Base-by-base conservation (phyloP, 2,888 invertebrate species). In the Brachypalpus laphriformis region DNA sequence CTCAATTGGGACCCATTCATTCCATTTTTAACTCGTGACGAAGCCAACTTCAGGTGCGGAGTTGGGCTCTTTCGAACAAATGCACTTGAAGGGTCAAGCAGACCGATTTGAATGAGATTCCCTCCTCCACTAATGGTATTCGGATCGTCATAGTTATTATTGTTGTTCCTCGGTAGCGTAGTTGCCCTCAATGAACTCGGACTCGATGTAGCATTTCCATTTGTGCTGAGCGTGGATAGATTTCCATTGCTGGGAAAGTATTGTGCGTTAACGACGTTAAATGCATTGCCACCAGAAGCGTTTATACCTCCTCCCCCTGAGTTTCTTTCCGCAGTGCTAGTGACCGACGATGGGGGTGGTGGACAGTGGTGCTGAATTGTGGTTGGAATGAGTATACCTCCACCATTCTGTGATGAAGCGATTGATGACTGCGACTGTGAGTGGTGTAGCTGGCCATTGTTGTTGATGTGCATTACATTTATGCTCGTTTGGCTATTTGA, bases 121-220 rank as follows among this genome's bases (percentile, higher is more conserved):
- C 94, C 91, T 87, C 93, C 93, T 20, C 66, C 80, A 42, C 20
- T 66, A 18, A 65, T 45, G 6, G 45, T 25, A 3, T 88, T 89
- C 31, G 90, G 86, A 28, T 91, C 90, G 14, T 91, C 90, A 49
- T 89, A 89, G 71, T 74, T 78, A 45, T 81, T 85, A 57, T 86
- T 87, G 22, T 87, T 95, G 88, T 96, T 96, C 80, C 96, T 93
- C 0, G 96, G 96, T 61, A 96, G 91, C 1, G 96, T 96, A 20
- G 95, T 95, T 0, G 96, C 95, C 45, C 96, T 91, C 42, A 89
- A 22, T 71, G 88, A 85, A 65, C 83, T 82, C 34, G 86, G 87
- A 68, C 77, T 88, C 68, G 87, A 87, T 51, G 87, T 89, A 1
- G 89, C 88, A 59, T 89, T 89, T 61, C 88, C 89, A 87, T 89